Evolutionary conservation across 2,113 vertebrate genomes (phyloP).

Genomic region (Oncorhynchus masou): DNA sequence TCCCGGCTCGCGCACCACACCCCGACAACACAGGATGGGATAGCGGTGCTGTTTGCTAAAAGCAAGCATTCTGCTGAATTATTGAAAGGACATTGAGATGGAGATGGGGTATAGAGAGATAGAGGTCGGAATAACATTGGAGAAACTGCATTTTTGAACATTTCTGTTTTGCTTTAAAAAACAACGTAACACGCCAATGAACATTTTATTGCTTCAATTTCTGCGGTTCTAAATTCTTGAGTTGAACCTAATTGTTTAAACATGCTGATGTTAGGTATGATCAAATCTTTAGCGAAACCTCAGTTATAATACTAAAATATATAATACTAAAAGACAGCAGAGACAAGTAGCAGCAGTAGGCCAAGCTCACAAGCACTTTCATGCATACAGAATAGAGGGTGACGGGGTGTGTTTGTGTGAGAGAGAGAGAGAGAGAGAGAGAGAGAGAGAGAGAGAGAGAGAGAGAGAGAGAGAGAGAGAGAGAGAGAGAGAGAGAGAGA

Average conservation of each 20-base stretch:
- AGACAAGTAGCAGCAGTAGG: too few relatives aligned
- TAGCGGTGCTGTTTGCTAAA: slow-evolving; percentile 32
- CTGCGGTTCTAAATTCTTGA: too few relatives aligned
- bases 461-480: too few relatives aligned
- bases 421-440: too few relatives aligned
- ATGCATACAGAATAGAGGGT: background rate
- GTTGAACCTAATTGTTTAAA: background rate
- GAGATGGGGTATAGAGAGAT: slow-evolving; percentile 19
- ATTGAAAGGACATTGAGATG: slow-evolving; percentile 50
- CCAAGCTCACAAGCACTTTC: background rate
- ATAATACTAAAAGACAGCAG: background rate
- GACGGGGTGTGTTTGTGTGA: background rate
- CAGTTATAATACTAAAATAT: background rate
- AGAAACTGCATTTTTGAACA: background rate
- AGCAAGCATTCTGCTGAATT: slow-evolving; percentile 50
- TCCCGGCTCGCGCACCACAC: background rate
- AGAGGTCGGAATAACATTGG: background rate
- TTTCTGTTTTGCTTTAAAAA: background rate
- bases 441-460: too few relatives aligned
- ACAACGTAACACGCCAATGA: background rate
- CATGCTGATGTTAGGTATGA: background rate
- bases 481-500: too few relatives aligned
- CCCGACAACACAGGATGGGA: slow-evolving; percentile 36
- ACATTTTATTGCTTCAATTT: background rate
- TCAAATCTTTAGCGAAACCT: background rate